phyloP scores from a whole-genome alignment of 1,140 invertebrate genomes.

The Metopolophium dirhodum region DNA sequence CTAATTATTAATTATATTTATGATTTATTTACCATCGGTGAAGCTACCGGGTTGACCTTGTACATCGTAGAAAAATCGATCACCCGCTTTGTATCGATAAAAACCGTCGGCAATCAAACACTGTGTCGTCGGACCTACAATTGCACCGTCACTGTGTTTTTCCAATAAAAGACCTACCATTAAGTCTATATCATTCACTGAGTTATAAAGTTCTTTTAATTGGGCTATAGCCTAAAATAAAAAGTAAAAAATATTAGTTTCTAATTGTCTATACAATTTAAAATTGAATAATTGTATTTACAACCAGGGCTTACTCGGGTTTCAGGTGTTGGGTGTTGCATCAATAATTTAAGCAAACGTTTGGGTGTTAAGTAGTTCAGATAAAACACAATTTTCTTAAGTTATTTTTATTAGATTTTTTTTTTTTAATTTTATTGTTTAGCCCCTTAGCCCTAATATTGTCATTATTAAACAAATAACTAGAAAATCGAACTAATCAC shows the following conservation, averaged over 20 bases:
- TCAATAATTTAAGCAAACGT: too few relatives aligned
- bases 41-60: conserved; percentile 67
- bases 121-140: conserved; percentile 82
- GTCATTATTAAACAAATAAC: too few relatives aligned
- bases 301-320: too few relatives aligned
- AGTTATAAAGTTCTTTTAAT: conserved; percentile 67
- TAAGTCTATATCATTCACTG: conserved; percentile 81
- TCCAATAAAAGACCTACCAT: conserved; percentile 84
- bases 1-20: not conserved
- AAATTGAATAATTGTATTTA: too few relatives aligned
- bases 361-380: too few relatives aligned
- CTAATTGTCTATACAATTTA: not conserved
- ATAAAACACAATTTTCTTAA: too few relatives aligned
- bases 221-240: conserved; percentile 64
- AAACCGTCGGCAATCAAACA: conserved; percentile 88
- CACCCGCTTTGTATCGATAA: conserved; percentile 73
- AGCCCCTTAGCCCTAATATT: too few relatives aligned
- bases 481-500: too few relatives aligned
- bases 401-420: too few relatives aligned
- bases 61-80: conserved; percentile 79
- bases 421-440: too few relatives aligned
- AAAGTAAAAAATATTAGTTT: not conserved
- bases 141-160: conserved; percentile 68
- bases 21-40: not conserved
- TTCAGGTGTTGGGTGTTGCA: too few relatives aligned